These are phyloP conservation scores for Chaetoderma sp. DNA, from an alignment of 2,888 invertebrate species.

Conservation along the genomic window DNA sequence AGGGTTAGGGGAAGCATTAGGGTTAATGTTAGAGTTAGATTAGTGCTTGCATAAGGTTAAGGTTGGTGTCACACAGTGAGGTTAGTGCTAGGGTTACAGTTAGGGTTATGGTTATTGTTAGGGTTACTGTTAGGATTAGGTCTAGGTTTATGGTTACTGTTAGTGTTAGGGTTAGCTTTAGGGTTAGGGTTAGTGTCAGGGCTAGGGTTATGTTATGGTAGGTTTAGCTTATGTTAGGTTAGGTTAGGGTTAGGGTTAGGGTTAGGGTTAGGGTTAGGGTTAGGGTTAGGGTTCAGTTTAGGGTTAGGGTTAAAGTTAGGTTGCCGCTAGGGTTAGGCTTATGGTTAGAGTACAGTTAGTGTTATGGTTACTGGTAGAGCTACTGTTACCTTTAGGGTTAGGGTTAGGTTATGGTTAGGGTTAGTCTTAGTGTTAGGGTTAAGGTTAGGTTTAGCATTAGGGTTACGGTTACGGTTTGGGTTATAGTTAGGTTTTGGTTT, in stretches of 20 bases:
- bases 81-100: too few relatives aligned
- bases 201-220: conserved; percentile 39
- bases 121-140: conserved; percentile 38
- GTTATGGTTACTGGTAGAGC: too few relatives aligned
- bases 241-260: conserved; percentile 41
- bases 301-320: conserved; percentile 43
- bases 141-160: conserved; percentile 35
- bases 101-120: too few relatives aligned
- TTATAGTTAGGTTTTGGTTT: conserved; percentile 44
- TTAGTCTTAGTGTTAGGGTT: too few relatives aligned
- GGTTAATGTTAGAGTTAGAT: conserved; percentile 35
- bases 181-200: conserved; percentile 35
- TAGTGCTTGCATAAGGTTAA: conserved; percentile 32
- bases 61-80: conserved; percentile 35
- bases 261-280: conserved; percentile 45
- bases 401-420: too few relatives aligned
- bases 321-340: too few relatives aligned
- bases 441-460: too few relatives aligned
- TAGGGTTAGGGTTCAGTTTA: conserved; percentile 39
- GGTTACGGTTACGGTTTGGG: conserved; percentile 46
- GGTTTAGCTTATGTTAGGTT: conserved; percentile 42
- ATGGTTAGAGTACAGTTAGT: too few relatives aligned
- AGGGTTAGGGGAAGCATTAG: conserved; percentile 31
- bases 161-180: too few relatives aligned
- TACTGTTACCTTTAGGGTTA: too few relatives aligned